Conservation (phyloP, 2,888 invertebrate genomes). For the Drosophila mimica region DNA sequence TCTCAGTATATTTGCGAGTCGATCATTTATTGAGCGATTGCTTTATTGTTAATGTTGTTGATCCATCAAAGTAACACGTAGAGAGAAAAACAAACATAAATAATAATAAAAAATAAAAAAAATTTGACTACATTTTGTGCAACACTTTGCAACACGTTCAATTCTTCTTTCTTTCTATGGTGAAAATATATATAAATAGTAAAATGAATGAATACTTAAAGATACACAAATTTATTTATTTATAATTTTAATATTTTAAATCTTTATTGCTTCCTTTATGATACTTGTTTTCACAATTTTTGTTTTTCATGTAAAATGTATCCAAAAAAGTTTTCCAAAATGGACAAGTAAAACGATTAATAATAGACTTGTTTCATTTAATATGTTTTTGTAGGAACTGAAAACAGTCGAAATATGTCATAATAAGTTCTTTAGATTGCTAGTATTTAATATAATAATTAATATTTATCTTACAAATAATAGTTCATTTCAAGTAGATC, state of each 20-base stretch:
- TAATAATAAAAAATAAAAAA: neutral
- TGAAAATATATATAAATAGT: neutral
- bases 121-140: neutral
- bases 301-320: neutral
- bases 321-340: neutral
- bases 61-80: conserved; percentile 1
- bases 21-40: conserved; percentile 29
- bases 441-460: neutral
- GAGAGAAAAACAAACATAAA: neutral
- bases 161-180: neutral
- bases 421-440: neutral
- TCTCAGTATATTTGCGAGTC: conserved; percentile 15
- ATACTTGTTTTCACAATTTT: neutral
- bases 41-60: conserved; percentile 4
- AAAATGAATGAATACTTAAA: neutral
- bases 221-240: neutral
- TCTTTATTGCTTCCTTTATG: neutral
- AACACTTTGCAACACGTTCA: neutral
- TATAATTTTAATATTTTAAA: neutral
- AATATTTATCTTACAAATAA: neutral
- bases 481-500: too few species aligned
- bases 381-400: neutral
- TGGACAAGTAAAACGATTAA: neutral
- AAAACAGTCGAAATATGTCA: neutral
- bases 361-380: neutral